phyloP scores from a whole-genome alignment of 2,113 vertebrate genomes.

The Callaeas wilsoni region DNA sequence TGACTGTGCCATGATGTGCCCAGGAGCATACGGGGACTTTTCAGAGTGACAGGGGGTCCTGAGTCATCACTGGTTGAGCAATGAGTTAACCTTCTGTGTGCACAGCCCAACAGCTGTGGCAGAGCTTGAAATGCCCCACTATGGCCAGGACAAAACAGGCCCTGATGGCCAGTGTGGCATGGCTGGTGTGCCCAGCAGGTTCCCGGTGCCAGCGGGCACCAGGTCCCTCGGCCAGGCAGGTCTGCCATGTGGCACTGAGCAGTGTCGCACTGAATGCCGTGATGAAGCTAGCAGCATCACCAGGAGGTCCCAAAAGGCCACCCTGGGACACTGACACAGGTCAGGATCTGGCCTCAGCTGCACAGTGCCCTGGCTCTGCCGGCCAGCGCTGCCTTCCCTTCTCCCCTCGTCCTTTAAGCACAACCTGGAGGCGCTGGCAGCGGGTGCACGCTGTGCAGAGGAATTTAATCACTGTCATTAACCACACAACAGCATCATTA shows the following conservation, averaged over 20 bases:
- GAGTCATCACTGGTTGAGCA: neutral
- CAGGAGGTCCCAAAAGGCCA: neutral
- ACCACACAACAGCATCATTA: constrained; percentile 40
- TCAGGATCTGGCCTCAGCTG: neutral
- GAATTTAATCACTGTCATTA: constrained; percentile 65
- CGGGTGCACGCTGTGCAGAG: neutral
- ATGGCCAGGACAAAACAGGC: neutral
- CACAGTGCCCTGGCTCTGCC: fast-evolving
- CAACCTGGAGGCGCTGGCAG: neutral
- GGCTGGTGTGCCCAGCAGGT: neutral
- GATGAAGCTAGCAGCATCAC: neutral
- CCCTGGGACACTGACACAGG: neutral
- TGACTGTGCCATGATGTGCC: fast-evolving
- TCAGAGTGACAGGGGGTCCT: neutral
- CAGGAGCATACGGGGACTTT: fast-evolving
- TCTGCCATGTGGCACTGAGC: neutral
- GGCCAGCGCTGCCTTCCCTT: neutral
- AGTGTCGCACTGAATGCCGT: neutral
- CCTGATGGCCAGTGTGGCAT: neutral
- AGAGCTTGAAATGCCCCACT: neutral
- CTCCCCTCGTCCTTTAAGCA: neutral
- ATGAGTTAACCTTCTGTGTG: neutral
- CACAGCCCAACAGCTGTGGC: neutral
- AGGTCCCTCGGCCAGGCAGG: neutral
- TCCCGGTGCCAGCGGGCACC: neutral